Conservation (phyloP, 1,140 invertebrate genomes). For the Drosophila persimilis region DNA sequence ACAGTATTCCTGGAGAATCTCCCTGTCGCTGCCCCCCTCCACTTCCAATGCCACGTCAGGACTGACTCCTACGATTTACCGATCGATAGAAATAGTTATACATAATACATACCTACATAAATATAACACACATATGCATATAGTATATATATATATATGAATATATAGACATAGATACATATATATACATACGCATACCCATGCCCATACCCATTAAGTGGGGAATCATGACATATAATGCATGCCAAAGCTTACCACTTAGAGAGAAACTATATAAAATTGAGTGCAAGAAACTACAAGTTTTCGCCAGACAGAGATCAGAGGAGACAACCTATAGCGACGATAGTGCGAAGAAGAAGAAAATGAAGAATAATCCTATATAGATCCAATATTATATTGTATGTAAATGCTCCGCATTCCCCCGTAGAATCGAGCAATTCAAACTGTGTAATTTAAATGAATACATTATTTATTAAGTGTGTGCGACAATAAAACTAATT, state of each 20-base stretch:
- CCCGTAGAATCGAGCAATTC: slow-evolving; percentile 14
- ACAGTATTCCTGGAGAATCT: slow-evolving; percentile 79
- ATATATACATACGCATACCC: slow-evolving; percentile 17
- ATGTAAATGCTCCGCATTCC: slow-evolving; percentile 34
- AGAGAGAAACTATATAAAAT: slow-evolving; percentile 59
- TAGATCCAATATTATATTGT: slow-evolving; percentile 61
- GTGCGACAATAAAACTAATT: slow-evolving; percentile 82
- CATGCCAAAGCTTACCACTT: slow-evolving; percentile 82
- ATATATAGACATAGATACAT: slow-evolving; percentile 7
- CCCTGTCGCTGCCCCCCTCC: slow-evolving; percentile 43
- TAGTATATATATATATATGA: slow-evolving; percentile 8
- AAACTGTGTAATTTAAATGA: slow-evolving; percentile 68
- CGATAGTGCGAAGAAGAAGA: slow-evolving; percentile 2
- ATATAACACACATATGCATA: slow-evolving; percentile 40
- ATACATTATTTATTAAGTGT: slow-evolving; percentile 72
- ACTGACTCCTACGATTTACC: slow-evolving; percentile 35
- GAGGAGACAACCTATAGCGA: slow-evolving; percentile 6
- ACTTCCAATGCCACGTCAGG: slow-evolving; percentile 36
- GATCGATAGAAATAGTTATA: slow-evolving; percentile 48
- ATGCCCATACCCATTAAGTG: slow-evolving; percentile 21
- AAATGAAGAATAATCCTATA: slow-evolving; percentile 44
- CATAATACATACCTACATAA: slow-evolving; percentile 20
- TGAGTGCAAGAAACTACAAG: slow-evolving; percentile 73
- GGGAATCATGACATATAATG: slow-evolving; percentile 81
- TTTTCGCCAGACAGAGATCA: slow-evolving; percentile 37